Conservation (phyloP, 2,797 vertebrate species). For the Mormyrus hasselquistii region DNA sequence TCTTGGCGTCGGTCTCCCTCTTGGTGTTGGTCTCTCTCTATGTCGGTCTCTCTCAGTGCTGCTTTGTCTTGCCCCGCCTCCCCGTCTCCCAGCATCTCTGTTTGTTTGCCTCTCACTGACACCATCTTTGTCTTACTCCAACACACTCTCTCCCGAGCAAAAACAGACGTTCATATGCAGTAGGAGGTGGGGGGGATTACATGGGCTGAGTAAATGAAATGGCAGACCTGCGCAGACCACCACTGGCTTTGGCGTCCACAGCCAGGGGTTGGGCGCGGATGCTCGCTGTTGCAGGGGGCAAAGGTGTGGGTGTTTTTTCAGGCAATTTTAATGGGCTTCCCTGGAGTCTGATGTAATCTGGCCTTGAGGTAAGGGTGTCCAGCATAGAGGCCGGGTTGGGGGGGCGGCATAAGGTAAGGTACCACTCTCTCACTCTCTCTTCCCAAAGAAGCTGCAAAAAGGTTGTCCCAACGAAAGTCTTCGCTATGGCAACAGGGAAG, state of each 20-base stretch:
- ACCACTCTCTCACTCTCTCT: background rate
- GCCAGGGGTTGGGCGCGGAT: background rate
- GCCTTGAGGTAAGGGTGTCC: background rate
- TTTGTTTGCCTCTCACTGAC: conserved; percentile 12
- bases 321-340: background rate
- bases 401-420: background rate
- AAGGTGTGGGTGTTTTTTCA: background rate
- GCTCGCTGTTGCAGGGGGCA: background rate
- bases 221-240: too few species aligned
- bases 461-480: conserved; percentile 9
- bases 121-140: background rate
- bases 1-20: background rate
- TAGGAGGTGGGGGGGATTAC: background rate
- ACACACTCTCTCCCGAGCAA: background rate
- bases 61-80: background rate
- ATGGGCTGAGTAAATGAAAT: background rate
- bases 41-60: background rate
- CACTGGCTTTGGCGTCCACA: background rate
- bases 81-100: background rate
- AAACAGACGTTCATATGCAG: background rate
- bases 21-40: too few species aligned
- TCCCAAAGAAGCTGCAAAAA: background rate
- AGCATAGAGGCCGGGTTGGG: background rate
- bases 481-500: conserved; percentile 25
- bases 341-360: conserved; percentile 2